These are phyloP conservation scores for Platysternon megacephalum DNA, from an alignment of 2,113 vertebrate species.

Conservation along the genomic window DNA sequence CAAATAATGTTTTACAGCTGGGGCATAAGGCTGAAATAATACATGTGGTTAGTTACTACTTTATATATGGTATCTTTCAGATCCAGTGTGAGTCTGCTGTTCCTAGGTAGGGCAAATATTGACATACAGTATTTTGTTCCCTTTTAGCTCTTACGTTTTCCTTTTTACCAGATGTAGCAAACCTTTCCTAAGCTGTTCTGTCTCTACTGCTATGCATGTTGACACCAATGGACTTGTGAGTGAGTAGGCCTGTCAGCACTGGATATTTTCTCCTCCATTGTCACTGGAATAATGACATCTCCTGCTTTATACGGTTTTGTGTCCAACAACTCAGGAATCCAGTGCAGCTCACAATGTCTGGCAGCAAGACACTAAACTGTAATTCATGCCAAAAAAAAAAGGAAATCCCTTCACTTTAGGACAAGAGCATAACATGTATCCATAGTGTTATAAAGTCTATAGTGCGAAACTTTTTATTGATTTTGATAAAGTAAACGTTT, in stretches of 20 bases:
- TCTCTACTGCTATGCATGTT: conserved; percentile 60
- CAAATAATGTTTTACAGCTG: conserved; percentile 79
- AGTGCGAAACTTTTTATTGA: conserved; percentile 49
- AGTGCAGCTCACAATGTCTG: conserved; percentile 68
- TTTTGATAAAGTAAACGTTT: conserved; percentile 29
- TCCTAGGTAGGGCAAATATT: conserved; percentile 73
- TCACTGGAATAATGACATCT: conserved; percentile 77
- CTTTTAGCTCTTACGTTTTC: conserved; percentile 67
- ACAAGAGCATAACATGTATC: conserved; percentile 53
- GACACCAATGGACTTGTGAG: conserved; percentile 72
- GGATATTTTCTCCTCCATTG: conserved; percentile 73
- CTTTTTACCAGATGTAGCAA: conserved; percentile 74
- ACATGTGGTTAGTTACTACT: conserved; percentile 68
- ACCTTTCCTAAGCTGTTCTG: conserved; percentile 67
- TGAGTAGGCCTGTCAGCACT: conserved; percentile 75
- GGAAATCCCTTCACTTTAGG: conserved; percentile 75
- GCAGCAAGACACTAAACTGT: conserved; percentile 67
- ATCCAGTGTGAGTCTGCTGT: conserved; percentile 72
- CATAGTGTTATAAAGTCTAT: conserved; percentile 13
- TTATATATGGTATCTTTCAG: conserved; percentile 70
- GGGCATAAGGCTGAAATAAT: conserved; percentile 73
- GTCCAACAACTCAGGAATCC: conserved; percentile 66
- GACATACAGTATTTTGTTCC: conserved; percentile 68
- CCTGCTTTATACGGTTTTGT: conserved; percentile 76
- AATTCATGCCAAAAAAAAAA: conserved; percentile 74